phyloP scores from a whole-genome alignment of 1,140 invertebrate genomes.

The Cataglyphis hispanica region DNA sequence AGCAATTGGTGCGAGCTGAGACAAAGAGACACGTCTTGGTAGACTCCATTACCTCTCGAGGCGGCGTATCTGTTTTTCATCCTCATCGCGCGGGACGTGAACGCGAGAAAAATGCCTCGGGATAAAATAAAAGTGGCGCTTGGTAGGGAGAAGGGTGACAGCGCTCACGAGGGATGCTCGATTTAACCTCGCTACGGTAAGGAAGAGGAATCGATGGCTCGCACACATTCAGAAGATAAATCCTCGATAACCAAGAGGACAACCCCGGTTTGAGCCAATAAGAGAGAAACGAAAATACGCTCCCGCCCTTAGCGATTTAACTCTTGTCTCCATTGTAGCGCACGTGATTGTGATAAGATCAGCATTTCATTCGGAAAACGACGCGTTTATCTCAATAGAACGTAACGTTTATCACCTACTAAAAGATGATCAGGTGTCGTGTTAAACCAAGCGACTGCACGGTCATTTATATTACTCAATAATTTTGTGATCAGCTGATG shows the following conservation, averaged over 20 bases:
- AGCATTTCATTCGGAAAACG: constrained; percentile 43
- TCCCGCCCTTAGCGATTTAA: constrained; percentile 69
- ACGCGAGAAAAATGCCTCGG: constrained; percentile 64
- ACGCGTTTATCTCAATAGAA: constrained; percentile 34
- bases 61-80: constrained; percentile 24
- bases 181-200: constrained; percentile 76
- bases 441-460: neutral
- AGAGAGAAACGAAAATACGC: constrained; percentile 70
- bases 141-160: constrained; percentile 67
- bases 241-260: constrained; percentile 75
- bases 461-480: no score
- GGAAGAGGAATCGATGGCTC: constrained; percentile 78
- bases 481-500: neutral
- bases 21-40: constrained; percentile 37
- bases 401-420: constrained; percentile 28
- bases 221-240: constrained; percentile 77
- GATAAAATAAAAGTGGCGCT: constrained; percentile 73
- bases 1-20: constrained; percentile 1
- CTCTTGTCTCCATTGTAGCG: constrained; percentile 58
- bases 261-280: constrained; percentile 70
- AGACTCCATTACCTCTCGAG: constrained; percentile 47
- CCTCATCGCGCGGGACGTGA: constrained; percentile 20
- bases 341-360: constrained; percentile 42
- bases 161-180: constrained; percentile 75
- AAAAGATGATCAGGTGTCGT: neutral